Base-by-base conservation (phyloP, 2,113 vertebrate species). In the Lanius collurio region DNA sequence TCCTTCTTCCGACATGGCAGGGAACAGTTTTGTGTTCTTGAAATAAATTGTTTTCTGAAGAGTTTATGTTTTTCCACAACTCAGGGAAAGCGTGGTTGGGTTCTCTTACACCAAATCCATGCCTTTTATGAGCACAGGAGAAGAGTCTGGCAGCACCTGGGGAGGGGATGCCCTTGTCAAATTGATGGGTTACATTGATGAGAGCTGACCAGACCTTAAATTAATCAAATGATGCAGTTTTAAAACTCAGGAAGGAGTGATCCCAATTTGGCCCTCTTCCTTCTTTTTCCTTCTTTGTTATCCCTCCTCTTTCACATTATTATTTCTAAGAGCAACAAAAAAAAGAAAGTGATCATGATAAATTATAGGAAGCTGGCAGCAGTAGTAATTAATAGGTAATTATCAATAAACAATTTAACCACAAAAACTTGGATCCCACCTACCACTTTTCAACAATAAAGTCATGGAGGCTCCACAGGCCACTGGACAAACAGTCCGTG, bases 331-430 rank as follows among this genome's bases (percentile, higher is more conserved):
- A 97, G 77, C 71, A 95, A 95, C 86, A 67, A 94, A 97, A 93
- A 30, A 97, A 94, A 28, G 42, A 77, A 69, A 15, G 84, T 44
- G 89, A 93, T 87, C 91, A 64, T 62, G 89, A 97, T 94, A 92
- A 97, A 98, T 98, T 97, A 96, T 89, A 95, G 97, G 95, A 98
- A 97, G 94, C 91, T 96, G 96, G 95, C 96, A 96, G 94, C 69
- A 67, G 81, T 24, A 76, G 94, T 97, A 98, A 98, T 98, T 98
- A 98, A 97, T 97, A 98, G 97, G 97, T 98, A 98, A 98, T 98
- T 98, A 98, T 96, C 98, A 98, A 97, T 98, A 98, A 98, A 98
- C 97, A 98, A 97, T 97, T 97, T 97, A 95, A 98, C 98, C 97
- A 95, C 97, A 96, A 93, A 96, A 98, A 86, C 95, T 97, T 96